These are phyloP conservation scores for Aphrophora alni DNA, from an alignment of 2,888 invertebrate genomes.

Conservation along the genomic window DNA sequence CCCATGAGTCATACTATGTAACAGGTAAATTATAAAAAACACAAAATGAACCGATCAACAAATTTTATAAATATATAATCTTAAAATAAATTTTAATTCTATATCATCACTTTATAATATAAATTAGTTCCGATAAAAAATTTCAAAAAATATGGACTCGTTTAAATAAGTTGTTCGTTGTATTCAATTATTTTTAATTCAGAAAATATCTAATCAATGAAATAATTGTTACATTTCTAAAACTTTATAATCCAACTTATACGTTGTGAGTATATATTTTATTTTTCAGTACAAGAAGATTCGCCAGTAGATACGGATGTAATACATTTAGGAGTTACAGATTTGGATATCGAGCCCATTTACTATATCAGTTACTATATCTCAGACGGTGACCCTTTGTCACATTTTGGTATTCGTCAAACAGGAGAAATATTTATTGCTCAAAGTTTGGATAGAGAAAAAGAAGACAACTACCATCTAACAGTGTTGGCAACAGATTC, in stretches of 20 bases:
- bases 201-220: too few relatives aligned
- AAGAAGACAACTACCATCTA: slow-evolving; percentile 73
- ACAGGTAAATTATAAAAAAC: slow-evolving; percentile 45
- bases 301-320: neutral
- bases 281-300: neutral
- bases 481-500: slow-evolving; percentile 92
- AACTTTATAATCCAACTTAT: too few relatives aligned
- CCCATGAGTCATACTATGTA: slow-evolving; percentile 65
- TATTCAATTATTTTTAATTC: too few relatives aligned
- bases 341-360: neutral
- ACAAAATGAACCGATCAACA: too few relatives aligned
- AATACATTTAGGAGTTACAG: neutral
- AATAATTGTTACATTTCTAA: too few relatives aligned
- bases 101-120: too few relatives aligned
- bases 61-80: too few relatives aligned
- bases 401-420: slow-evolving; percentile 85
- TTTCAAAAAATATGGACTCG: too few relatives aligned
- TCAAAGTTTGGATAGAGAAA: slow-evolving; percentile 84
- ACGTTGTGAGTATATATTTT: neutral
- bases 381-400: slow-evolving; percentile 79
- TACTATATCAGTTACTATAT: slow-evolving; percentile 73
- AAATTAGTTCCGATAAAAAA: too few relatives aligned
- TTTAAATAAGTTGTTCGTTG: too few relatives aligned
- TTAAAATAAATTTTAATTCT: too few relatives aligned
- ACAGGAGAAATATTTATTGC: slow-evolving; percentile 86